Base-by-base conservation (phyloP, 2,888 invertebrate genomes). In the Stenoptilia bipunctidactyla region DNA sequence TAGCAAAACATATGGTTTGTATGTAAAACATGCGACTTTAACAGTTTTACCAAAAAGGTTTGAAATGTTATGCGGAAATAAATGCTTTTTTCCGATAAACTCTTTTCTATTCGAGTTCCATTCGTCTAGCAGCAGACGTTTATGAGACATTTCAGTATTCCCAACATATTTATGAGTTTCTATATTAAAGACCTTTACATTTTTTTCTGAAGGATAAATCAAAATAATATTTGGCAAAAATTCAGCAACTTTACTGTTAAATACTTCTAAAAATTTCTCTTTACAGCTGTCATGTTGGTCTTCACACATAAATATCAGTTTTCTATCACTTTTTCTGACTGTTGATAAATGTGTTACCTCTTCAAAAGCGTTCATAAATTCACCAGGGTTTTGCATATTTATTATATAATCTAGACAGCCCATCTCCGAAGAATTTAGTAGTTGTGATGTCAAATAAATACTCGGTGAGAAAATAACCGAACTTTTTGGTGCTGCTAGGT, bases 1-100 rank as follows among this genome's bases (percentile, higher is more conserved):
- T 41, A 85, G 53, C 39, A 88, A 64, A n/a, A 70, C 70, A 51
- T 88, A 89, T 0, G 89, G 89, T 50, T 85, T 85, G 51, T 89
- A 89, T 27, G 75, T 80, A 55, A 89, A 88, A 41, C 84, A 79
- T 8, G 87, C 85, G 15, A 87, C 70, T 55, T 65, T 84, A 3
- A 88, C 50, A 1, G 49, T 52, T 61, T 77, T 85, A 0, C 85
- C 86, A 34, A 70, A 45, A 41, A 86, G 58, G 49, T 86, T 68
- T 0, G 49, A 50, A 48, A 86, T 59, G 46, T 86, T 72, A 48
- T 86, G 74, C 3, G 85, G 85, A 59, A 85, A 86, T 25, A 86
- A 52, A 55, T 77, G 62, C 2, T 44, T 52, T 39, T 63, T 55
- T 2, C 52, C 52, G 40, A 56, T 49, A 55, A 85, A 84, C 5